Evolutionary conservation across 2,888 invertebrate genomes (phyloP).

Genomic region (Mimachlamys varia): DNA sequence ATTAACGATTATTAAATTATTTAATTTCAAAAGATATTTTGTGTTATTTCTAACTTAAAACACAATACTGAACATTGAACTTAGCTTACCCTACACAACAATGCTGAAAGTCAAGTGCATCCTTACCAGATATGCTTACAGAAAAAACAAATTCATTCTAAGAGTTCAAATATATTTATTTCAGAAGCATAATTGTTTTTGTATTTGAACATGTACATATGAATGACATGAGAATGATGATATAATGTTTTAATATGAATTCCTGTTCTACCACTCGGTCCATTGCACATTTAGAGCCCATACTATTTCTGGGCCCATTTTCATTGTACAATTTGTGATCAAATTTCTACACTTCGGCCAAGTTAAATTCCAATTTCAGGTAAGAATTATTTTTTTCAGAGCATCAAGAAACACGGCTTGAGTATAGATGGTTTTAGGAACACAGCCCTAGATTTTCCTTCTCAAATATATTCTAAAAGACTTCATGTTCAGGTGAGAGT

Average conservation of each 20-base stretch:
- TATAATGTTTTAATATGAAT: not conserved
- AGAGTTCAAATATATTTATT: constrained; percentile 5
- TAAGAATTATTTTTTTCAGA: no score
- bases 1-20: not conserved
- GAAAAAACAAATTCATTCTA: not conserved
- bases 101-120: no score
- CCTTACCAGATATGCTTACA: not conserved
- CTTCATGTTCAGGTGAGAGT: no score
- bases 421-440: no score
- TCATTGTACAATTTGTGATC: not conserved
- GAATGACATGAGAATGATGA: not conserved
- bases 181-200: not conserved
- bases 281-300: no score
- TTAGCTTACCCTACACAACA: no score
- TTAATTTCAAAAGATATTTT: not conserved
- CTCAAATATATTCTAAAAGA: no score
- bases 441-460: no score
- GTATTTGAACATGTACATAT: constrained; percentile 7
- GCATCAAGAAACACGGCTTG: no score
- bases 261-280: not conserved
- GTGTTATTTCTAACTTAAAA: not conserved
- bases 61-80: no score
- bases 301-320: not conserved
- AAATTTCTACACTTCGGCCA: not conserved
- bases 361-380: not conserved